Percentiles rank a stretch among this genome's conserved stretches.
phyloP scores from a whole-genome alignment of 1,140 invertebrate species.

The Prorops nasuta region DNA sequence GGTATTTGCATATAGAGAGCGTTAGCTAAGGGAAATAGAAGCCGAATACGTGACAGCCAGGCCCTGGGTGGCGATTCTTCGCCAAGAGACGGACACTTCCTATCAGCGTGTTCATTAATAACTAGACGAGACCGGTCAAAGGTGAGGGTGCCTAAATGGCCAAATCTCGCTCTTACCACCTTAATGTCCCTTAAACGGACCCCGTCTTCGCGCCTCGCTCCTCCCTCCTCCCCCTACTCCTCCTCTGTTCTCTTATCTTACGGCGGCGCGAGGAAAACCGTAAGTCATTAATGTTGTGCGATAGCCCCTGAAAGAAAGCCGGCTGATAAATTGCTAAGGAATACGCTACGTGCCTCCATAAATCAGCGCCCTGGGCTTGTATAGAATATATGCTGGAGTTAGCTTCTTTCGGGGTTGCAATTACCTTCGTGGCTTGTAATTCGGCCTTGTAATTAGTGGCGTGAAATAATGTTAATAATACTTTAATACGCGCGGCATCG shows the following conservation, averaged over 20 bases:
- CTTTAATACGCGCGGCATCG: too few relatives aligned
- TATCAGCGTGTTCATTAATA: constrained; percentile 50
- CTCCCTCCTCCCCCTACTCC: constrained; percentile 14
- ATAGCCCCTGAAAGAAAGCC: constrained; percentile 26
- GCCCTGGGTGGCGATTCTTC: constrained; percentile 46
- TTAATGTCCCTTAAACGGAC: constrained; percentile 31
- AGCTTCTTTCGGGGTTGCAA: background rate
- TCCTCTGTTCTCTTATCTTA: constrained; percentile 29
- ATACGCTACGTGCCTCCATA: constrained; percentile 27
- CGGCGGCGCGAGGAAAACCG: constrained; percentile 26
- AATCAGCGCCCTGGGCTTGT: too few relatives aligned
- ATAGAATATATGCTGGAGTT: background rate
- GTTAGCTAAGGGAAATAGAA: constrained; percentile 58
- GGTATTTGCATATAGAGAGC: constrained; percentile 58
- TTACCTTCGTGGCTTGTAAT: background rate
- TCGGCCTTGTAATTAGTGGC: background rate
- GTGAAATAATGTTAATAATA: too few relatives aligned
- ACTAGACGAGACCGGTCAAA: constrained; percentile 33
- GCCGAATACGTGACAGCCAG: constrained; percentile 53
- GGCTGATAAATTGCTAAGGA: constrained; percentile 36
- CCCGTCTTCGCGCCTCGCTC: constrained; percentile 5
- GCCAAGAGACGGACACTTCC: constrained; percentile 45
- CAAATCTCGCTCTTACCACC: constrained; percentile 21
- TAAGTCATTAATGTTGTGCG: constrained; percentile 30
- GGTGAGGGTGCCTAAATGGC: constrained; percentile 35